These are phyloP conservation scores for Meta bourneti DNA, from an alignment of 2,888 invertebrate species.

Conservation along the genomic window DNA sequence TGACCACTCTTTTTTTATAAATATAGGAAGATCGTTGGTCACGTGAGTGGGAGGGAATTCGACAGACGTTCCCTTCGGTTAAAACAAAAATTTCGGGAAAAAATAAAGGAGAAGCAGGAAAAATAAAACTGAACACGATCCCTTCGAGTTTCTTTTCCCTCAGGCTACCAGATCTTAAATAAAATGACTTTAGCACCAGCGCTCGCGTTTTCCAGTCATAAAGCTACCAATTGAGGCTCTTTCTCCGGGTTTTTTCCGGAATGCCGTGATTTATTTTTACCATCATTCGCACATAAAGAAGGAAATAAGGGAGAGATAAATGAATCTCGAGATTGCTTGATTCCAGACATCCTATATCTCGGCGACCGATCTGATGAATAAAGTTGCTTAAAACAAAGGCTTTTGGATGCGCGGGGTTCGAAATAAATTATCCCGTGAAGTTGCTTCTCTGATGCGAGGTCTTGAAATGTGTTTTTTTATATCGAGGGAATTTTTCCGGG, in stretches of 20 bases:
- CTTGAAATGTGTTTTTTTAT: too few species aligned
- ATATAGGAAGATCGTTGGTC: constrained; percentile 37
- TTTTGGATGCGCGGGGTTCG: neutral
- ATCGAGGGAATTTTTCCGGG: too few species aligned
- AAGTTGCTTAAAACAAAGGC: neutral
- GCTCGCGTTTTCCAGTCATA: constrained; percentile 52
- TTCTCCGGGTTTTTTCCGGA: constrained; percentile 21
- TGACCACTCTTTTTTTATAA: constrained; percentile 33
- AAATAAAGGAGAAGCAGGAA: constrained; percentile 36
- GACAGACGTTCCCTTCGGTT: constrained; percentile 48
- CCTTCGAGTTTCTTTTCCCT: constrained; percentile 57
- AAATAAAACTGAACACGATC: constrained; percentile 47
- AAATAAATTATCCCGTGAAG: neutral
- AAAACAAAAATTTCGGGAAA: constrained; percentile 62
- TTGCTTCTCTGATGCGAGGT: too few species aligned
- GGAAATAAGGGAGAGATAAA: neutral
- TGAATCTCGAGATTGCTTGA: neutral
- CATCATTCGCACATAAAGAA: constrained; percentile 10
- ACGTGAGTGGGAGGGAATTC: constrained; percentile 46
- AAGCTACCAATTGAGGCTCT: constrained; percentile 53
- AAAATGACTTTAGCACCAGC: constrained; percentile 71
- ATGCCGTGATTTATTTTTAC: constrained; percentile 37
- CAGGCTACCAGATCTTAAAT: constrained; percentile 60
- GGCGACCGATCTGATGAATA: neutral
- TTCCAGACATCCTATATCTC: neutral